Evolutionary conservation across 1,140 invertebrate species (phyloP).

Genomic region (Drosophila athabasca): DNA sequence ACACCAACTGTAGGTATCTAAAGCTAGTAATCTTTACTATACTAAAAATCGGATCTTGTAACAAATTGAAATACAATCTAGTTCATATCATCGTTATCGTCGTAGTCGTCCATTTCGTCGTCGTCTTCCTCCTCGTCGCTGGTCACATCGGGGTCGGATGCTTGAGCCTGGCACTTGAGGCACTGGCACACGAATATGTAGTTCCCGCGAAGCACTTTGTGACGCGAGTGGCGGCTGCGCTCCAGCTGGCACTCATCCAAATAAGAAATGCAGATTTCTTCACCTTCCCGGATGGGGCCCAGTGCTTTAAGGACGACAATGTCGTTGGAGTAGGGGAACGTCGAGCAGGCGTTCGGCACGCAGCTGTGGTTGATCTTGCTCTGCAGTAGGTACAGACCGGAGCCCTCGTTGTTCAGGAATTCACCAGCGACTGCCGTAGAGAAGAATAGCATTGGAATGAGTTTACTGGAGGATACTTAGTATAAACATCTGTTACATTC

Average conservation of each 20-base stretch:
- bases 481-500: constrained; percentile 86
- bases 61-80: constrained; percentile 24
- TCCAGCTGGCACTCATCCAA: constrained; percentile 92
- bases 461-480: too few species aligned
- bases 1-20: too few species aligned
- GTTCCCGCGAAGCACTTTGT: constrained; percentile 91
- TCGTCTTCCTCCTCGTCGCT: constrained; percentile 88
- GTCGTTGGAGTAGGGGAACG: constrained; percentile 93
- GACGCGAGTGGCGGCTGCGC: constrained; percentile 93
- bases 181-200: constrained; percentile 89
- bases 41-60: neutral
- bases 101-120: constrained; percentile 69
- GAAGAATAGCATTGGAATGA: constrained; percentile 32
- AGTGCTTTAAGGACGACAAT: constrained; percentile 90
- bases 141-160: constrained; percentile 91
- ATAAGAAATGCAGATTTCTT: constrained; percentile 96
- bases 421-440: constrained; percentile 89
- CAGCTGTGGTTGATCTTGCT: constrained; percentile 97
- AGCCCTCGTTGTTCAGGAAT: constrained; percentile 97
- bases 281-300: constrained; percentile 90
- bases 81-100: constrained; percentile 70
- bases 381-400: constrained; percentile 93
- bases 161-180: constrained; percentile 90
- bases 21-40: too few species aligned
- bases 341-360: constrained; percentile 92